A percentile compares a stretch with the other conserved stretches of the same genome.
phyloP scores from a whole-genome alignment of 2,888 invertebrate genomes.

The Ariolimax columbianus region DNA sequence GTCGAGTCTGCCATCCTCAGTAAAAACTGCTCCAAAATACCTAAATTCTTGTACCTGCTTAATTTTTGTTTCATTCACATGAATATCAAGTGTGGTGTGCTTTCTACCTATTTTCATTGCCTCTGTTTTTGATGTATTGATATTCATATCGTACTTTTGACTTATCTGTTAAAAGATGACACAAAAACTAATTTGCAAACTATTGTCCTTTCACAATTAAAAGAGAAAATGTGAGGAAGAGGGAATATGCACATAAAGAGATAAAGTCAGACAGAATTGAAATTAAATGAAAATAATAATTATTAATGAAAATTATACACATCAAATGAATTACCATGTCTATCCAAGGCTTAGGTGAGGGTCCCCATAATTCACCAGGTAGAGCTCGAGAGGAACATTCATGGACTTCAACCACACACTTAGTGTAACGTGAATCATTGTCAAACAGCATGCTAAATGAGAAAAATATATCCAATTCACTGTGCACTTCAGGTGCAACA shows the following conservation, averaged over 20 bases:
- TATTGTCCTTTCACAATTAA: no score
- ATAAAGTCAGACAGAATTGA: neutral
- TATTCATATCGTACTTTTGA: no score
- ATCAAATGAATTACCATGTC: conserved; percentile 75
- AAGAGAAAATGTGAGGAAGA: neutral
- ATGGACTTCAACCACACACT: conserved; percentile 79
- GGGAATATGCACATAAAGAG: no score
- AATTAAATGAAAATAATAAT: neutral
- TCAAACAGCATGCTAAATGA: conserved; percentile 62
- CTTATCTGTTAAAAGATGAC: no score
- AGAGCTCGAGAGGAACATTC: conserved; percentile 77
- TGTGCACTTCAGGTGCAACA: neutral
- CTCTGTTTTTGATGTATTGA: no score
- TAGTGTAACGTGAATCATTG: conserved; percentile 78
- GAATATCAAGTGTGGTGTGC: no score
- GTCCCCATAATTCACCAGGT: conserved; percentile 78
- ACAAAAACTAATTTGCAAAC: no score
- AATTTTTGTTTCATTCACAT: no score
- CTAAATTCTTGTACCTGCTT: no score
- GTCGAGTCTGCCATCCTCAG: no score
- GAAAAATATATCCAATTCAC: neutral
- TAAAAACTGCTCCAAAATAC: no score
- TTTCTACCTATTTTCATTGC: no score
- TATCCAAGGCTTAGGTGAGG: conserved; percentile 76
- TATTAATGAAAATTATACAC: neutral